phyloP scores from a whole-genome alignment of 1,140 invertebrate genomes.

The Bombus breviceps region DNA sequence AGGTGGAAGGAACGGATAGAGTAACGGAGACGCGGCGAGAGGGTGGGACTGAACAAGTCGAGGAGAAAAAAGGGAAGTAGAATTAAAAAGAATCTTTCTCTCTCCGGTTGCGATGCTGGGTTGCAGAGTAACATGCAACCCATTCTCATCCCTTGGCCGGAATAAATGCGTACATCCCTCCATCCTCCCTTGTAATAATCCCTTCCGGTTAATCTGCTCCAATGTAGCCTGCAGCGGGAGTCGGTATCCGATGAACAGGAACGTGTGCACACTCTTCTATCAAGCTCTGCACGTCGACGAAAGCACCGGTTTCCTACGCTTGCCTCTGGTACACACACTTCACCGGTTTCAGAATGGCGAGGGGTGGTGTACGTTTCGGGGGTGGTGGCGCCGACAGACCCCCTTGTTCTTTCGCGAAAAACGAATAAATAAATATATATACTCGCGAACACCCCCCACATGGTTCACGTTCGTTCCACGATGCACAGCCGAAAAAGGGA shows the following conservation, averaged over 20 bases:
- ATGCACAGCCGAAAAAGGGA: constrained; percentile 29
- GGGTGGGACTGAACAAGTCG: constrained; percentile 16
- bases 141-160: constrained; percentile 71
- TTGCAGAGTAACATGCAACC: constrained; percentile 58
- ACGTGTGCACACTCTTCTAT: constrained; percentile 57
- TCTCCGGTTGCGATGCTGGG: constrained; percentile 12
- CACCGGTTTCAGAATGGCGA: constrained; percentile 36
- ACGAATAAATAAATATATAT: constrained; percentile 68
- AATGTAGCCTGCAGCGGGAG: constrained; percentile 70
- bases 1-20: constrained; percentile 22
- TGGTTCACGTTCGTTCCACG: neutral
- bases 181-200: constrained; percentile 74
- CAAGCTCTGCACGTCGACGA: constrained; percentile 61
- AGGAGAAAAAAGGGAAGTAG: constrained; percentile 41
- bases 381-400: constrained; percentile 13
- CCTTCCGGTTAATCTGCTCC: constrained; percentile 79
- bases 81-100: constrained; percentile 74
- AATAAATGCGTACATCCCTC: constrained; percentile 72
- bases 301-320: constrained; percentile 58
- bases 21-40: neutral
- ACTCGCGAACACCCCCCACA: neutral
- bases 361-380: neutral
- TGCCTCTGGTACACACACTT: constrained; percentile 64
- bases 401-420: constrained; percentile 61
- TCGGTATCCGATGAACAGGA: constrained; percentile 69